phyloP scores from a whole-genome alignment of 2,888 invertebrate species.

The Ceratothoa steindachneri region DNA sequence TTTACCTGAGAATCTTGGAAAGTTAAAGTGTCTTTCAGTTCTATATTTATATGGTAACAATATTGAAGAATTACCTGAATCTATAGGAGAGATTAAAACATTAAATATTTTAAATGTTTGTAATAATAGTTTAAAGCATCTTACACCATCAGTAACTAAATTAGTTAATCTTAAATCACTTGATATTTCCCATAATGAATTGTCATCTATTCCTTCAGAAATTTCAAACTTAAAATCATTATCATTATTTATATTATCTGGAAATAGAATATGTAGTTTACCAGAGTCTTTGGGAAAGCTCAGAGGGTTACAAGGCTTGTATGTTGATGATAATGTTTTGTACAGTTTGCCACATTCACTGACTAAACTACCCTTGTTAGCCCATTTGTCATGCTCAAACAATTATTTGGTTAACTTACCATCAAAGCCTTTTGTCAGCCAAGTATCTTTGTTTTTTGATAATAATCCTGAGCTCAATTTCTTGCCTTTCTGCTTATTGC shows the following conservation, averaged over 20 bases:
- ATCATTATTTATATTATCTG: not conserved
- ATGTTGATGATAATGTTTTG: not conserved
- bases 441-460: not conserved
- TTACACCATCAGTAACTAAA: not conserved
- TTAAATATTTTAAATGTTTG: not conserved
- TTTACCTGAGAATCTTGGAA: not conserved
- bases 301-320: not conserved
- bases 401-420: conserved; percentile 3
- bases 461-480: not conserved
- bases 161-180: not conserved
- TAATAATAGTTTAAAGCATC: not conserved
- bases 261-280: not conserved
- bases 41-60: conserved; percentile 1
- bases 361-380: not conserved
- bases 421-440: not conserved
- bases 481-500: not conserved
- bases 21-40: not conserved
- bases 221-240: not conserved
- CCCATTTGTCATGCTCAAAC: not conserved
- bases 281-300: not conserved
- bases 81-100: not conserved
- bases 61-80: conserved; percentile 6
- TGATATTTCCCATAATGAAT: not conserved
- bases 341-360: not conserved
- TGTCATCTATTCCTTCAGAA: not conserved